Base-by-base conservation (phyloP, 35 echinoderm and acorn worm genomes). In the Patiria miniata region DNA sequence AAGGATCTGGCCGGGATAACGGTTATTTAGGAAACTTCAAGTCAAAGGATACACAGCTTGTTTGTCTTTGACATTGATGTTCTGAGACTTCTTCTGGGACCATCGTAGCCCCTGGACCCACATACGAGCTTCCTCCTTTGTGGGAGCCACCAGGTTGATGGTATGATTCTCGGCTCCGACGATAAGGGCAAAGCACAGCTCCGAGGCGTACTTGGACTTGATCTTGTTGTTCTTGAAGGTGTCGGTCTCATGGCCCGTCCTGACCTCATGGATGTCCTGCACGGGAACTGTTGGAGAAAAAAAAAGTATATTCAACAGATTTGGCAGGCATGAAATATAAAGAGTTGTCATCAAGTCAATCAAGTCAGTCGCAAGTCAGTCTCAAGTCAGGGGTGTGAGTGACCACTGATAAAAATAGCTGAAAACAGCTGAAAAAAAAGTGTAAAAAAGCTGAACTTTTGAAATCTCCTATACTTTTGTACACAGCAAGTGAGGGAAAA, bases 11-110 rank as follows among this genome's bases (percentile, higher is more conserved):
- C n/a, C n/a, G n/a, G n/a, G n/a, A n/a, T n/a, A n/a, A n/a, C n/a
- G n/a, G n/a, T n/a, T n/a, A n/a, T n/a, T n/a, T n/a, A n/a, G n/a
- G n/a, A n/a, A n/a, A n/a, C n/a, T n/a, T n/a, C n/a, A n/a, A n/a
- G n/a, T n/a, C 53, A 85, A 92, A 95, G 93, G 93, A 95, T 95
- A 95, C 93, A 83, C 40, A 15, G 93, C 90, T 47, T 95, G 93
- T 57, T 89, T 95, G 50, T 61, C 81, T 80, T 81, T 83, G 56
- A 95, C 86, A 51, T 95, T 89, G 36, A 95, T 81, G 39, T 92
- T 91, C 81, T 95, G 85, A 1, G 89, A 76, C 56, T 88, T 91
- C 82, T 95, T 95, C 81, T 88, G 91, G 15, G 89, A 40, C 77
- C 81, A 83, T 39, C 86, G 51, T 0, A 95, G 77, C 47, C 93